phyloP scores from a whole-genome alignment of 1,140 invertebrate species.

The Eueides isabella region DNA sequence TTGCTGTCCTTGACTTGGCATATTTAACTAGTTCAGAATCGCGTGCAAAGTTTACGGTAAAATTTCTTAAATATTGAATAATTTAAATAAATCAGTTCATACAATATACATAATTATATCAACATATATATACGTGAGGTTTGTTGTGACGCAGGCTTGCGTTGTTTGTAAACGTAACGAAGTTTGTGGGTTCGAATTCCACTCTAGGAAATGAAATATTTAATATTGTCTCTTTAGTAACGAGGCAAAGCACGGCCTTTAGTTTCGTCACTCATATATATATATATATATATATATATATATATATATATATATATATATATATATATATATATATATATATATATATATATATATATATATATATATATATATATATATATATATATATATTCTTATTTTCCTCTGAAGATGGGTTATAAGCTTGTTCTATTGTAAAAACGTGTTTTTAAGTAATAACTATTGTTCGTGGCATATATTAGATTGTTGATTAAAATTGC shows the following conservation, averaged over 20 bases:
- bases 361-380: background rate
- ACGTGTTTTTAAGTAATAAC: slow-evolving; percentile 13
- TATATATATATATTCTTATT: background rate
- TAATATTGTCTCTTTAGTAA: too few relatives aligned
- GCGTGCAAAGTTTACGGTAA: slow-evolving; percentile 11
- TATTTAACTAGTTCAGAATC: slow-evolving; percentile 20
- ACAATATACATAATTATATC: background rate
- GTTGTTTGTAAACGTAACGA: too few relatives aligned
- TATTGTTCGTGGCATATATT: slow-evolving; percentile 9
- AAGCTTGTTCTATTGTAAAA: background rate
- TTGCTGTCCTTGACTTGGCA: slow-evolving; percentile 36
- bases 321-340: background rate
- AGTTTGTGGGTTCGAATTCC: too few relatives aligned
- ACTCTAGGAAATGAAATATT: too few relatives aligned
- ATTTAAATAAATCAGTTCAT: background rate
- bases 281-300: background rate
- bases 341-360: background rate
- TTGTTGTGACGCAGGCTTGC: too few relatives aligned
- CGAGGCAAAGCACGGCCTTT: too few relatives aligned
- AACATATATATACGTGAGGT: background rate
- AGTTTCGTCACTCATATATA: too few relatives aligned
- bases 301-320: background rate
- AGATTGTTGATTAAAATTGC: slow-evolving; percentile 15
- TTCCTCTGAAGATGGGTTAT: background rate
- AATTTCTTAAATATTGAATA: slow-evolving; percentile 15